Base-by-base conservation (phyloP, 1,140 invertebrate species). In the Dreissena polymorpha region DNA sequence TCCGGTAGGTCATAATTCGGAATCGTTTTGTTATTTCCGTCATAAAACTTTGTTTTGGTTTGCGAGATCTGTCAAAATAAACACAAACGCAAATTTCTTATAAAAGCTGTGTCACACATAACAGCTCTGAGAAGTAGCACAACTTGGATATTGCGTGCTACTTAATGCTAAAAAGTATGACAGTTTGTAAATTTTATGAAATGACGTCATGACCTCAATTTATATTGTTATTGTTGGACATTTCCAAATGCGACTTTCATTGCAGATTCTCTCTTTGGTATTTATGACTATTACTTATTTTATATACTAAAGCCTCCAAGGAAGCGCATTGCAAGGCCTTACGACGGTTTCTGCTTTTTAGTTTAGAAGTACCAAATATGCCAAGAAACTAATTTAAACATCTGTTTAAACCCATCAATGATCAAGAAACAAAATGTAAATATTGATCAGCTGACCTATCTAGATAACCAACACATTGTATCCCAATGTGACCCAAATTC, bases 201-300 rank as follows among this genome's bases (percentile, higher is more conserved):
- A 80, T 80, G 71, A 73, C 79, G 79, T 73, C 70, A 82, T 82
- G 79, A 82, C 79, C 70, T 82, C 79, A 72, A 74, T 80, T 74
- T 67, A 73, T 73, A 60, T 82, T 82, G 27, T 81, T 29, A 27
- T 67, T 74, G 0, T 21, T 55, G 70, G 78, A 71, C 69, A 72
- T 75, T 75, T 75, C 2, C 25, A n/a, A n/a, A 63, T n/a, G 18
- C 18, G 60, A 63, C 23, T n/a, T 5, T n/a, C 60, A n/a, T n/a
- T 63, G 60, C 18, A n/a, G 60, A 63, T 39, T 39, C 39, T 16
- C 23, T 68, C 5, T 68, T 25, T 10, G 23, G 21, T 68, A 25
- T 68, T 6, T 68, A 68, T 68, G 39, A 7, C 65, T 2, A 68
- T 70, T 50, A 25, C 10, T 25, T 57, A 13, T 73, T 73, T 14